phyloP scores from a whole-genome alignment of 1,140 invertebrate genomes.

The Nasonia longicornis region DNA sequence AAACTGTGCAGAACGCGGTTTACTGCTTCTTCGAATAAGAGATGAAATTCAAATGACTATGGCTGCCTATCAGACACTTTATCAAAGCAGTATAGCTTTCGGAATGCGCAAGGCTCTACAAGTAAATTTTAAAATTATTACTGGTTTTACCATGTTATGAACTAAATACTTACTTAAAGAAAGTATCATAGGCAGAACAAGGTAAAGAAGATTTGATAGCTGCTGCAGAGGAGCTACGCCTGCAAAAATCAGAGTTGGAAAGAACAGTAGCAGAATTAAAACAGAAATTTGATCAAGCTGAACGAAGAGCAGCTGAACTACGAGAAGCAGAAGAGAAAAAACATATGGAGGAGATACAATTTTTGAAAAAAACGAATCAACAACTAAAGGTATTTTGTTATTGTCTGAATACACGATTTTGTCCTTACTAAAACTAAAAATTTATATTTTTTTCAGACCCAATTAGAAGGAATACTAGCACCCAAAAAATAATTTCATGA shows the following conservation, averaged over 20 bases:
- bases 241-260: slow-evolving; percentile 81
- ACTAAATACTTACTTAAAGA: neutral
- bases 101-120: slow-evolving; percentile 97
- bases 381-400: slow-evolving; percentile 83
- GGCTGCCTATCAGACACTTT: slow-evolving; percentile 92
- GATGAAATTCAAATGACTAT: slow-evolving; percentile 98
- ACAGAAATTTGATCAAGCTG: slow-evolving; percentile 86
- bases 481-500: slow-evolving; percentile 81
- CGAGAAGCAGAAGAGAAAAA: slow-evolving; percentile 89
- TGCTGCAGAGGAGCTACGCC: slow-evolving; percentile 73
- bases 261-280: slow-evolving; percentile 84
- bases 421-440: slow-evolving; percentile 34
- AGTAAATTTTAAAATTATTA: slow-evolving; percentile 61
- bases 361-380: slow-evolving; percentile 92
- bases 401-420: slow-evolving; percentile 25
- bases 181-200: slow-evolving; percentile 70
- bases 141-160: neutral
- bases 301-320: slow-evolving; percentile 86
- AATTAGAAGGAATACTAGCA: slow-evolving; percentile 92
- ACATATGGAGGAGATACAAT: slow-evolving; percentile 90
- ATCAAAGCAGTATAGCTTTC: slow-evolving; percentile 97
- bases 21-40: slow-evolving; percentile 89
- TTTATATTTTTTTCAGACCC: slow-evolving; percentile 75
- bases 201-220: slow-evolving; percentile 78
- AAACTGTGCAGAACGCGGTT: slow-evolving; percentile 96